These are phyloP conservation scores for Ellobium chinense DNA, from an alignment of 2,888 invertebrate genomes.

Conservation along the genomic window DNA sequence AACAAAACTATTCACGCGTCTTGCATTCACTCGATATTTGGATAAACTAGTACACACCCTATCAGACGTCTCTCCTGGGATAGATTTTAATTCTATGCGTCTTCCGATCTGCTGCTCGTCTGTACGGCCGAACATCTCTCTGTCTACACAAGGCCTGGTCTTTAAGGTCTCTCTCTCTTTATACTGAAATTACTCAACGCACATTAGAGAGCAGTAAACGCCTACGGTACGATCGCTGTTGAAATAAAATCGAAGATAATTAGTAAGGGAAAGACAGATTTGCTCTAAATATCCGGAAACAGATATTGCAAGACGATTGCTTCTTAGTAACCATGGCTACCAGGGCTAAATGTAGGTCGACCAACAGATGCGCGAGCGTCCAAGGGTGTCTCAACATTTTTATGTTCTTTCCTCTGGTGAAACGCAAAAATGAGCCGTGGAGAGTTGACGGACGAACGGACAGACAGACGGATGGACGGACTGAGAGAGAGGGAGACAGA, in stretches of 20 bases:
- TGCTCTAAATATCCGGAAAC: constrained; percentile 14
- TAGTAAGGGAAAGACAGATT: constrained; percentile 14
- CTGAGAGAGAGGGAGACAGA: not conserved
- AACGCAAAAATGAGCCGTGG: not conserved
- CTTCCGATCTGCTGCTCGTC: too few species aligned
- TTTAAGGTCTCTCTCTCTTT: too few species aligned
- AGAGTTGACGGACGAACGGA: not conserved
- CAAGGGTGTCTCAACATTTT: not conserved
- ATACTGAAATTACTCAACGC: not conserved
- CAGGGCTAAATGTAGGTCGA: not conserved
- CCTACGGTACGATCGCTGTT: not conserved
- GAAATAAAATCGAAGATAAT: constrained; percentile 34
- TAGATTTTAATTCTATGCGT: too few species aligned
- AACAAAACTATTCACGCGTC: too few species aligned
- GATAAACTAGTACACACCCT: too few species aligned
- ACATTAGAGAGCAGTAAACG: not conserved
- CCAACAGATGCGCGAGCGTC: not conserved
- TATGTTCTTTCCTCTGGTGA: not conserved
- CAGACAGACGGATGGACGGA: not conserved
- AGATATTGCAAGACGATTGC: not conserved
- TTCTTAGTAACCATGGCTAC: not conserved
- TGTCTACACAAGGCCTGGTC: too few species aligned
- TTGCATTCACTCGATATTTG: too few species aligned
- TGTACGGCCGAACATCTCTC: too few species aligned
- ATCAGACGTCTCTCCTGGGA: too few species aligned